These are phyloP conservation scores for Saccostrea echinata DNA, from an alignment of 1,140 invertebrate species.

Conservation along the genomic window DNA sequence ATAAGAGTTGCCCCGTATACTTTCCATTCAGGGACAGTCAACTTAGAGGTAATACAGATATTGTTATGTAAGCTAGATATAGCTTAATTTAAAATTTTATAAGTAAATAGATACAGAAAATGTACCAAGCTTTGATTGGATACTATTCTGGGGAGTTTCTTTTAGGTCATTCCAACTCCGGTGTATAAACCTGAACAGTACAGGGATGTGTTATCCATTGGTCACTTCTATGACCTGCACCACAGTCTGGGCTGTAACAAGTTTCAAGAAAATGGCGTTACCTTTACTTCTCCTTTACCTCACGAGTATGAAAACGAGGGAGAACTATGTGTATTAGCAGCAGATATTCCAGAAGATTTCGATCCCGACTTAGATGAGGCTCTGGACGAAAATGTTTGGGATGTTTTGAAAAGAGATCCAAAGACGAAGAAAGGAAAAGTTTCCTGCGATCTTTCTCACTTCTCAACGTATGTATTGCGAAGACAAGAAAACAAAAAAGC, in stretches of 20 bases:
- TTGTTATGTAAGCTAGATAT: not conserved
- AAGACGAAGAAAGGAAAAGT: slow-evolving; percentile 43
- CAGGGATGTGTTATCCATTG: slow-evolving; percentile 45
- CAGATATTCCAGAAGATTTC: slow-evolving; percentile 24
- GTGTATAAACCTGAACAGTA: slow-evolving; percentile 37
- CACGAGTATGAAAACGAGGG: slow-evolving; percentile 55
- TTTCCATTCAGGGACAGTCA: slow-evolving; percentile 43
- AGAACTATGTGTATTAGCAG: slow-evolving; percentile 47
- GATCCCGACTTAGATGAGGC: slow-evolving; percentile 27
- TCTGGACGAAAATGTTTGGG: slow-evolving; percentile 42
- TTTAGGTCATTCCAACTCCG: slow-evolving; percentile 52
- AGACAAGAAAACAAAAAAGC: not conserved
- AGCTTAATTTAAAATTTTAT: too few species aligned
- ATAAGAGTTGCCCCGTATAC: slow-evolving; percentile 48
- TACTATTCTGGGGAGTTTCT: not conserved
- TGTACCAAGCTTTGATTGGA: too few species aligned
- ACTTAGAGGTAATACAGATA: slow-evolving; percentile 50
- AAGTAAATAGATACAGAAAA: too few species aligned
- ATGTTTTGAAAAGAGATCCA: slow-evolving; percentile 41
- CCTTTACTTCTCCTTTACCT: slow-evolving; percentile 49
- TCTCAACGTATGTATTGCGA: slow-evolving; percentile 48
- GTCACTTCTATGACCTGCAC: slow-evolving; percentile 58
- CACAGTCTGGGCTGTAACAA: slow-evolving; percentile 23
- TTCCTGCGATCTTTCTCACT: slow-evolving; percentile 46
- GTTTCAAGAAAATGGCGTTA: slow-evolving; percentile 34